These are phyloP conservation scores for Megatriorchis doriae DNA, from an alignment of 2,113 vertebrate species.

Conservation along the genomic window DNA sequence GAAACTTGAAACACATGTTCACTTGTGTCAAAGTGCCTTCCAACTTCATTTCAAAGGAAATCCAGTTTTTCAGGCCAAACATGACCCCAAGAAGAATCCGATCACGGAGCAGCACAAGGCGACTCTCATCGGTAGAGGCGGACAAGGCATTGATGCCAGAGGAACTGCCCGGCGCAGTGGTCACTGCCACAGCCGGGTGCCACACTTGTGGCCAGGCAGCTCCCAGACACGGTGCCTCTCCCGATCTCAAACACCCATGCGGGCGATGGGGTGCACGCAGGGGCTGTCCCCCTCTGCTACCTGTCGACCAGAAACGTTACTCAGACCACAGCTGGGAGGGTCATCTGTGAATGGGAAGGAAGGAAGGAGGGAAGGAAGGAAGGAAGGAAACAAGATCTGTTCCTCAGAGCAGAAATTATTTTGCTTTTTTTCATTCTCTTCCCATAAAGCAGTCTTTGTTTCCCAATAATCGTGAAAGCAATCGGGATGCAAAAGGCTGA, in stretches of 20 bases:
- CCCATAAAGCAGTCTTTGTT: background rate
- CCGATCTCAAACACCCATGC: background rate
- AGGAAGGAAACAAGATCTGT: background rate
- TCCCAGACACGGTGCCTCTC: background rate
- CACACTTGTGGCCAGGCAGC: background rate
- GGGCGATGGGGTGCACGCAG: rapidly evolving
- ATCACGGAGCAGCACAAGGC: background rate
- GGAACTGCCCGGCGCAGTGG: background rate
- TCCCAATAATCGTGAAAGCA: background rate
- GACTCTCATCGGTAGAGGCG: background rate
- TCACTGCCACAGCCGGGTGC: background rate
- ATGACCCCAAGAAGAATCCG: background rate
- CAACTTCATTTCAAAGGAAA: background rate
- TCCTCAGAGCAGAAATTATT: background rate
- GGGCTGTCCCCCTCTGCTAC: rapidly evolving
- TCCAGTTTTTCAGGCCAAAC: background rate
- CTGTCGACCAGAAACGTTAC: background rate
- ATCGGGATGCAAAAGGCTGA: background rate
- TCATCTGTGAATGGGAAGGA: background rate
- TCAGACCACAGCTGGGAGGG: background rate
- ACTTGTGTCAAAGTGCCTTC: background rate
- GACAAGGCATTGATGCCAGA: background rate
- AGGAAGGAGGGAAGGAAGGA: background rate
- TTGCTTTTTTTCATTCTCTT: background rate
- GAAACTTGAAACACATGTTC: background rate